Base-by-base conservation (phyloP, 2,888 invertebrate species). In the Dolichomitus sp. region DNA sequence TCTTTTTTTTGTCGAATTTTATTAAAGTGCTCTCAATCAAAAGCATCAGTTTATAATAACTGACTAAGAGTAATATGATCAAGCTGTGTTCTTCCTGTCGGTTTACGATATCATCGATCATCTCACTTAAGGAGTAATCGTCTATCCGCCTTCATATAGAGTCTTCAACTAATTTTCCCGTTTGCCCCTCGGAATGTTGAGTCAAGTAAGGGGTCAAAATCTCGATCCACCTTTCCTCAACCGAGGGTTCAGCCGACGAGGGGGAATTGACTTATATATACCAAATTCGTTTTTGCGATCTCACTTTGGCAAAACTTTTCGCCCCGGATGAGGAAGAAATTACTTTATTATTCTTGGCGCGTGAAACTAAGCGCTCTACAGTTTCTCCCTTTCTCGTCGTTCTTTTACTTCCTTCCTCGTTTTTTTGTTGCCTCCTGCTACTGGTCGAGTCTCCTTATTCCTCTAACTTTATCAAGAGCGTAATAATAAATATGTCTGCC, bases 101-200 rank as follows among this genome's bases (percentile, higher is more conserved):
- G 72, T 72, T 80, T 27, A 52, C 68, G 40, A 61, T 45, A 63
- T 17, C 68, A 84, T 84, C 75, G 70, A 84, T 84, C 84, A 84
- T 30, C 12, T 23, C 59, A 17, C 27, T 27, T 37, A 45, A 37
- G 30, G 42, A 33, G 42, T 19, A 12, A 54, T 45, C 70, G 50
- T 40, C 40, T 6, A 27, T 23, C 45, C 7, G 5, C 4, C 27
- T 54, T 27, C 23, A 54, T 27, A 27, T 54, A 54, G 11, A 27
- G 54, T 54, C 54, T 27, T 14, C 11, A 54, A 54, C 54, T 4
- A 23, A 14, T 54, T 42, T 27, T 23, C 65, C 23, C n/a, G 42
- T 40, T 68, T 14, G 37, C 40, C 17, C 40, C 40, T 54, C 19
- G 52, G 14, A 69, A 23, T 14, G 14, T 52, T 27, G 54, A 40